Conservation (phyloP, 1,140 invertebrate genomes). For the Tetramorium alpestre region DNA sequence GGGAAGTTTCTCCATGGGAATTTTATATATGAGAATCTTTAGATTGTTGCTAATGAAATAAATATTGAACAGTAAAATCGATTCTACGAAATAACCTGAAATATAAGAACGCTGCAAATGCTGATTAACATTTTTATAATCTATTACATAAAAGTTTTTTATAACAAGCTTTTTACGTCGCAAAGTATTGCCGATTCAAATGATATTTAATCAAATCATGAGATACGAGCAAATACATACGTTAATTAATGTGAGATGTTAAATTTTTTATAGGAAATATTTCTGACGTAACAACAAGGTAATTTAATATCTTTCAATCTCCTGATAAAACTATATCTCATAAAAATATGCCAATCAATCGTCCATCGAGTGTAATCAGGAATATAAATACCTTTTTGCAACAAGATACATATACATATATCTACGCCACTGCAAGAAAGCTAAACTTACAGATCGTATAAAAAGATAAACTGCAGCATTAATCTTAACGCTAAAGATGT, state of each 20-base stretch:
- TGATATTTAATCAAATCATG: not conserved
- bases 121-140: not conserved
- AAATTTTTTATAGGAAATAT: not conserved
- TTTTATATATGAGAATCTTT: not conserved
- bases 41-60: not conserved
- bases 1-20: not conserved
- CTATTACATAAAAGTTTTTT: not conserved
- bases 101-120: not conserved
- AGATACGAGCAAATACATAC: not conserved
- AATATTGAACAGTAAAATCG: not conserved
- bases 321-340: not conserved
- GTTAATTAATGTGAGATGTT: not conserved
- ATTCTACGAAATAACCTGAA: not conserved
- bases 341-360: not conserved
- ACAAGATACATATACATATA: not conserved
- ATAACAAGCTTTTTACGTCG: not conserved
- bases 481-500: constrained; percentile 44
- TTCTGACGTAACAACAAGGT: constrained; percentile 14
- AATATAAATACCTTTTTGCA: not conserved
- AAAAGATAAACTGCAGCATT: constrained; percentile 52
- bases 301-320: constrained; percentile 10
- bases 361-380: not conserved
- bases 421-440: not conserved
- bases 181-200: not conserved
- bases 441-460: constrained; percentile 38